Conservation (phyloP, 2,113 vertebrate genomes). For the Strix aluco region DNA sequence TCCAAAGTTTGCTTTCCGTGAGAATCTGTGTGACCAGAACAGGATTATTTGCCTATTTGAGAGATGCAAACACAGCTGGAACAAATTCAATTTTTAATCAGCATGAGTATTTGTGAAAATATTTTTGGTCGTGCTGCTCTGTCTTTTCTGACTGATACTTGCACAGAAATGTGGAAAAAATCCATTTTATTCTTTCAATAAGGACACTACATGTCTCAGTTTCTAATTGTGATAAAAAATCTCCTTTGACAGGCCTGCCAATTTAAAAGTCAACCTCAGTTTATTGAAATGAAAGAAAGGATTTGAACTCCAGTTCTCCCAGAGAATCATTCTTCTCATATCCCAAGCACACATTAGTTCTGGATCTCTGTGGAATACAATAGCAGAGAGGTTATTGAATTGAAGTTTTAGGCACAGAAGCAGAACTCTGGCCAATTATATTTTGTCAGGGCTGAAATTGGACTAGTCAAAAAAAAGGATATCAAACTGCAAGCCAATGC, state of each 20-base stretch:
- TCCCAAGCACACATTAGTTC: slow-evolving; percentile 32
- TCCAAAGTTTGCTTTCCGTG: background rate
- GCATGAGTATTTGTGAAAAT: background rate
- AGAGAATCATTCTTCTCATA: slow-evolving; percentile 53
- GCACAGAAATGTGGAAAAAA: background rate
- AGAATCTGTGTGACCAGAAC: background rate
- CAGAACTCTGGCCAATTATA: slow-evolving; percentile 48
- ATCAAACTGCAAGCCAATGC: background rate
- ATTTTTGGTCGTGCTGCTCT: background rate
- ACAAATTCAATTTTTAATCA: background rate
- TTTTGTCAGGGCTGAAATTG: slow-evolving; percentile 41
- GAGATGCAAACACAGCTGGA: slow-evolving; percentile 22
- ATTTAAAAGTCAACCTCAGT: slow-evolving; percentile 44
- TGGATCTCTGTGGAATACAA: slow-evolving; percentile 62
- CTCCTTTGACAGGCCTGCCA: slow-evolving; percentile 7
- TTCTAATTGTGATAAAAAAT: slow-evolving; percentile 58
- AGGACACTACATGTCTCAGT: background rate
- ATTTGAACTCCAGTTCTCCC: slow-evolving; percentile 48
- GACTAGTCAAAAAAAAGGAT: background rate
- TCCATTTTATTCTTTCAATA: background rate
- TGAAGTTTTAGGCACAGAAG: slow-evolving; percentile 56
- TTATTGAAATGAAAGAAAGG: slow-evolving; percentile 60
- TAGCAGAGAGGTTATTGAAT: slow-evolving; percentile 57
- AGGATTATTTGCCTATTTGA: background rate
- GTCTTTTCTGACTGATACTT: background rate